Evolutionary conservation across 2,797 vertebrate species (phyloP).

Genomic region (Synanceia verrucosa): DNA sequence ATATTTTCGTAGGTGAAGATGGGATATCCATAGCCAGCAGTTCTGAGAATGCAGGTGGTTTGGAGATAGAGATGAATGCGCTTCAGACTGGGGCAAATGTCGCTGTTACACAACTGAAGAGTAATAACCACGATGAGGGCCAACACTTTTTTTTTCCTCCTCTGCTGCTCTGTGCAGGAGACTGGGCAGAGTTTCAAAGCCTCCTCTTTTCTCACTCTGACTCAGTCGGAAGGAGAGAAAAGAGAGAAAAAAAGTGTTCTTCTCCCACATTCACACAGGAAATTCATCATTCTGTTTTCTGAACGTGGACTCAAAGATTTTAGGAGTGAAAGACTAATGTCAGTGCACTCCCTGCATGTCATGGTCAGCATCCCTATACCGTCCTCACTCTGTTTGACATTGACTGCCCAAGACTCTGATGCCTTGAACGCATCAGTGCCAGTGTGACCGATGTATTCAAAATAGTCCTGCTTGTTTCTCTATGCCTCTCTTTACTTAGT

Average conservation of each 20-base stretch:
- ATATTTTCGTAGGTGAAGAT: constrained; percentile 47
- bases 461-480: constrained; percentile 37
- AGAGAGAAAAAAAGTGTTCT: constrained; percentile 35
- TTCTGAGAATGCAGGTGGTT: constrained; percentile 64
- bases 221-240: constrained; percentile 54
- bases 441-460: constrained; percentile 15
- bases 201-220: constrained; percentile 67
- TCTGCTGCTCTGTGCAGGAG: constrained; percentile 57
- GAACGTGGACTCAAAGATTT: constrained; percentile 35
- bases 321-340: constrained; percentile 10
- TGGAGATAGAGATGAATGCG: constrained; percentile 64
- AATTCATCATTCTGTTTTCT: constrained; percentile 56
- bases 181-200: constrained; percentile 69
- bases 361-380: background rate
- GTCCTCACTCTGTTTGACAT: background rate
- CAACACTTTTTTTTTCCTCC: constrained; percentile 38
- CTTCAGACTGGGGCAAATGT: constrained; percentile 64
- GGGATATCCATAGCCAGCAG: constrained; percentile 48
- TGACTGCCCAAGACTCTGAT: background rate
- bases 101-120: constrained; percentile 69
- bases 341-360: constrained; percentile 6
- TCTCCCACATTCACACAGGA: constrained; percentile 48
- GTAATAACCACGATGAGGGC: constrained; percentile 62
- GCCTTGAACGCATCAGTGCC: background rate
- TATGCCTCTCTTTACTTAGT: constrained; percentile 33